Base-by-base conservation (phyloP, 2,888 invertebrate species). In the Schrankia costaestrigalis region DNA sequence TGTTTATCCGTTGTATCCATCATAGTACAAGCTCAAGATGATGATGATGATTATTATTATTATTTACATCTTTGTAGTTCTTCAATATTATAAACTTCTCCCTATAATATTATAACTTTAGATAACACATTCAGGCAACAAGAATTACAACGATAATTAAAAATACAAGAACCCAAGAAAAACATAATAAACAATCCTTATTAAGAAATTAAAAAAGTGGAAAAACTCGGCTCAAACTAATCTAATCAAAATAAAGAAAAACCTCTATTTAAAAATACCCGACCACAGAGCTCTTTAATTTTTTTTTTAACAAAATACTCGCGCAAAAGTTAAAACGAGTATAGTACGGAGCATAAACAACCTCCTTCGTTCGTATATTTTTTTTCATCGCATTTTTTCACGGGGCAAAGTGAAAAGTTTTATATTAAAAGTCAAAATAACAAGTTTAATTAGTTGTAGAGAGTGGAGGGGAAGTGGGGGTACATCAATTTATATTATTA, bases 371-470 rank as follows among this genome's bases (percentile, higher is more conserved):
- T n/a, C n/a, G n/a, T n/a, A n/a, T n/a, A n/a, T 35, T 31, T 41
- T 48, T 35, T 47, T 35, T 49, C 50, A 54, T 51, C 39, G 41
- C 33, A 44, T 64, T 66, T 65, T 65, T 64, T 63, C 40, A 31
- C 41, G 52, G 39, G 48, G 47, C 2, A 62, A 69, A 71, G 66
- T 72, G 67, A 70, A 80, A 81, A 78, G 78, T 81, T 81, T 78
- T 71, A 67, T 80, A 78, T 80, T 80, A 79, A 78, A 82, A 75
- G 57, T 67, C 56, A 56, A 59, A 71, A 74, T n/a, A 79, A 74
- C 73, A 78, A 82, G 71, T 78, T 76, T 80, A 84, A 84, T 83
- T 82, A 82, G 65, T 71, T 72, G 46, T 46, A 55, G 50, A 50
- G 45, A 47, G 59, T 42, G 50, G 53, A 59, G 42, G 53, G 52